Conservation (phyloP, 2,113 vertebrate species). For the human region GRCh38 chr6:95246501-95247000, state of each 20-base stretch:
- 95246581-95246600: not conserved
- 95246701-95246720: not conserved
- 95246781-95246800: not conserved
- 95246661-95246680: not conserved
- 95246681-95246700: not conserved
- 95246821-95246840: not conserved
- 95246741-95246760: not conserved
- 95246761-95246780: not conserved
- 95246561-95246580: not conserved
- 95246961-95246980: not conserved
- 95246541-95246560: not conserved
- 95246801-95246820: not conserved
- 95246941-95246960: not conserved
- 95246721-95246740: not conserved
- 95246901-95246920: not conserved
- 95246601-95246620: not conserved
- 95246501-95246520: not conserved
- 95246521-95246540: not conserved
- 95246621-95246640: not conserved
- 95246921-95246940: not conserved
- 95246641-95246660: not conserved
- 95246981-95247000: not conserved
- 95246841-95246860: not conserved
- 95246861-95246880: not conserved
- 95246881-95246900: not conserved